A percentile compares a stretch with the other conserved stretches of the same genome.
These are phyloP conservation scores for Phorcus lineatus DNA, from an alignment of 2,888 invertebrate species.

Conservation along the genomic window DNA sequence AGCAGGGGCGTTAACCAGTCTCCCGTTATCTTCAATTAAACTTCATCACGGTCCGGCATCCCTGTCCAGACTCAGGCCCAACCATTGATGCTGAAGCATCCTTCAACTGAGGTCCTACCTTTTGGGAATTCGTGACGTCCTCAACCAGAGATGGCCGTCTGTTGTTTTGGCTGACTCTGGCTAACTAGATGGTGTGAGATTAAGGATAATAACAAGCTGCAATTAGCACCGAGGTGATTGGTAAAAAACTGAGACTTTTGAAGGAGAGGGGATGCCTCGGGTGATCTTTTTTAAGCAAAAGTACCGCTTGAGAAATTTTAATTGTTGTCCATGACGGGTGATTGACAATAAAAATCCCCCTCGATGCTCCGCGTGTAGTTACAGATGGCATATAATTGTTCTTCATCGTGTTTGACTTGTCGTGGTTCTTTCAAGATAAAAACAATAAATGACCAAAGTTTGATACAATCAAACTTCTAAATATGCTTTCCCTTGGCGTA, in stretches of 20 bases:
- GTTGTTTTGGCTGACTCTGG: not conserved
- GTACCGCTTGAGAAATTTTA: not conserved
- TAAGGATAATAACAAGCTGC: not conserved
- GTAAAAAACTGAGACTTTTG: not conserved
- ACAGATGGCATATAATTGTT: conserved; percentile 1
- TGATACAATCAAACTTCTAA: not conserved
- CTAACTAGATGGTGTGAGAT: not conserved
- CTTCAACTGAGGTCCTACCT: not conserved
- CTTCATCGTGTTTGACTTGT: not conserved
- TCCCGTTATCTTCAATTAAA: conserved; percentile 4
- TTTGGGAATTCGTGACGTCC: not conserved
- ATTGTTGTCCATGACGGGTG: conserved; percentile 7
- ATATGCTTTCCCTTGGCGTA: not conserved
- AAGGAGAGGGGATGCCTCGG: not conserved
- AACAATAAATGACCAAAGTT: not conserved
- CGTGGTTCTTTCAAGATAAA: not conserved
- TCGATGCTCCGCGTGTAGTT: not conserved
- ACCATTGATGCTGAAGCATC: not conserved
- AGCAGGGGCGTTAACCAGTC: not conserved
- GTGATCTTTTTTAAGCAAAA: not conserved
- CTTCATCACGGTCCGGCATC: not conserved
- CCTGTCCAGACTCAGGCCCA: not conserved
- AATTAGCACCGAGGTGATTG: not conserved
- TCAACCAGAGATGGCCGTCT: not conserved
- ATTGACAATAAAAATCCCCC: not conserved